Evolutionary conservation across 2,888 invertebrate species (phyloP).

Genomic region (Craniophora ligustri): DNA sequence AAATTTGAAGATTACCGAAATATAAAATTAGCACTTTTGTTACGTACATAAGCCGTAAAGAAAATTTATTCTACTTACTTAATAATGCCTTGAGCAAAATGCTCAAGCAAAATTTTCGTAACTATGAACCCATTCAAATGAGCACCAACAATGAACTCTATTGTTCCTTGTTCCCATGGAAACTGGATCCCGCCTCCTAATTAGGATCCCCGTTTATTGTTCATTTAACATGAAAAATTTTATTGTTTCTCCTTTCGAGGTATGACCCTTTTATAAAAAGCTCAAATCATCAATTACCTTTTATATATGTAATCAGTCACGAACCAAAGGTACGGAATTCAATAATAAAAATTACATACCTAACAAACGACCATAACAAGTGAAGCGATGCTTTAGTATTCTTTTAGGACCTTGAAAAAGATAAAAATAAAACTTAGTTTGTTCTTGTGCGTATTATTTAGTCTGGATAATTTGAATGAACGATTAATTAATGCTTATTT

Average conservation of each 20-base stretch:
- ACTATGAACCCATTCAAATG: conserved; percentile 51
- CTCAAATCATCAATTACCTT: too few species aligned
- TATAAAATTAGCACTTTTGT: neutral
- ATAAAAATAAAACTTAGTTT: too few species aligned
- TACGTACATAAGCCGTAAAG: neutral
- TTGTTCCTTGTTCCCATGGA: conserved; percentile 53
- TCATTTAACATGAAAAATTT: conserved; percentile 30
- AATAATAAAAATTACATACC: too few species aligned
- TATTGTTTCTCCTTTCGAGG: conserved; percentile 27
- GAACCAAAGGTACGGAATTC: too few species aligned
- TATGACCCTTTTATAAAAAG: neutral
- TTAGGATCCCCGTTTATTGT: conserved; percentile 44
- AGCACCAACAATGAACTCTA: conserved; percentile 43
- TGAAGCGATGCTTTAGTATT: too few species aligned
- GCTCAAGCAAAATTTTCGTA: conserved; percentile 38
- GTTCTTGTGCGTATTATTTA: too few species aligned
- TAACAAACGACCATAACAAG: too few species aligned
- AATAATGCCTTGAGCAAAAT: conserved; percentile 38
- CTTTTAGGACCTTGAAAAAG: too few species aligned
- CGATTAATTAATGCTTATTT: too few species aligned
- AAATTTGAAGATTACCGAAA: neutral
- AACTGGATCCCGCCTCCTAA: conserved; percentile 40
- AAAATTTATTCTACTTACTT: conserved; percentile 20
- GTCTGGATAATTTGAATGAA: too few species aligned
- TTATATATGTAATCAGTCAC: too few species aligned